These are phyloP conservation scores for Protomyctophum bolini DNA, from an alignment of 2,113 vertebrate species.

Conservation along the genomic window DNA sequence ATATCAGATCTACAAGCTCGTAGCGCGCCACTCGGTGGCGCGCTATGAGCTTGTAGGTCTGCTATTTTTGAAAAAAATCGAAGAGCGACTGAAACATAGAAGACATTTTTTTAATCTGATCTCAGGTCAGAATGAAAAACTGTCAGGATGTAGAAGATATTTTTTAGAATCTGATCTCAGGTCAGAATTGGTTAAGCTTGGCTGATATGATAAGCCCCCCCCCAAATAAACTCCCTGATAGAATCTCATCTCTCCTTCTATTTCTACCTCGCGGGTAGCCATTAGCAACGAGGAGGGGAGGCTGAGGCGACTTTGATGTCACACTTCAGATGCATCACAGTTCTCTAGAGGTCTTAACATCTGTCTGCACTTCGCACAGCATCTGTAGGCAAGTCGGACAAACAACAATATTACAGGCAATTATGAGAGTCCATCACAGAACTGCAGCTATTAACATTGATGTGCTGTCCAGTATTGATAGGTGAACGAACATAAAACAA, in stretches of 20 bases:
- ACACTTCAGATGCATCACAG: slow-evolving; percentile 50
- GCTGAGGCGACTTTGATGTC: slow-evolving; percentile 72
- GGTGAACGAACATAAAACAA: neutral
- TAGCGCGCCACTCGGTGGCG: too few relatives aligned
- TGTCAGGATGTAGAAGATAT: too few relatives aligned
- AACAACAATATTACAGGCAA: slow-evolving; percentile 45
- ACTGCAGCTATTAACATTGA: neutral
- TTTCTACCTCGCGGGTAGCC: neutral
- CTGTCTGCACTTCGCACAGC: slow-evolving; percentile 65
- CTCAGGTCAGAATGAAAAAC: too few relatives aligned
- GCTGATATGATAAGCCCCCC: too few relatives aligned
- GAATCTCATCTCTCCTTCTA: neutral
- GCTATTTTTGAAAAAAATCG: too few relatives aligned
- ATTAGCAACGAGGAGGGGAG: slow-evolving; percentile 50
- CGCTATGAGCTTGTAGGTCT: too few relatives aligned
- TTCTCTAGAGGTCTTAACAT: slow-evolving; percentile 73
- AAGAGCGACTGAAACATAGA: too few relatives aligned
- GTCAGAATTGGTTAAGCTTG: too few relatives aligned
- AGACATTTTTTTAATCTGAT: too few relatives aligned
- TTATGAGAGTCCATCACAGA: slow-evolving; percentile 31
- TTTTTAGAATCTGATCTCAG: too few relatives aligned
- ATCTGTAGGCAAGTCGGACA: slow-evolving; percentile 61
- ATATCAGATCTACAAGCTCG: too few relatives aligned
- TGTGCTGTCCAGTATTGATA: slow-evolving; percentile 24
- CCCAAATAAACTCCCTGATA: too few relatives aligned